Conservation (phyloP, 2,888 invertebrate species). For the Liodrosophila aerea region DNA sequence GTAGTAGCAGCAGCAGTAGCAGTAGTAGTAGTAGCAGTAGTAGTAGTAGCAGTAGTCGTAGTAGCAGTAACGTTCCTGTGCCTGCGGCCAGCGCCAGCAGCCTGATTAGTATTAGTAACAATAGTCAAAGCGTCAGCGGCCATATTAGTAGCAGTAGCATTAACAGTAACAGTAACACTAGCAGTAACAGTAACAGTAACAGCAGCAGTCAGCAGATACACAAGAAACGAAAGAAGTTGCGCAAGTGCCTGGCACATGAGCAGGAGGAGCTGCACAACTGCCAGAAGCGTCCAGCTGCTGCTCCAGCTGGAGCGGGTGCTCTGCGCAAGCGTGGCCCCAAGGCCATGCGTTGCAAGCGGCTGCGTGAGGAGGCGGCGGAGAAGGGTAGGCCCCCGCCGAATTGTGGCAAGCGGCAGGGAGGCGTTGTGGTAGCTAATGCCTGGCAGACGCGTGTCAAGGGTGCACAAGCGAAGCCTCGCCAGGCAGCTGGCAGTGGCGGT, state of each 20-base stretch:
- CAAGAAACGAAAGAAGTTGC: constrained; percentile 64
- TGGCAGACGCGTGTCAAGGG: constrained; percentile 11
- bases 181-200: constrained; percentile 33
- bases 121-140: constrained; percentile 73
- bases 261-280: constrained; percentile 80
- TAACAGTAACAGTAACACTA: constrained; percentile 49
- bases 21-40: constrained; percentile 56
- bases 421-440: constrained; percentile 1
- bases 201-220: constrained; percentile 41
- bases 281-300: constrained; percentile 43
- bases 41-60: constrained; percentile 62
- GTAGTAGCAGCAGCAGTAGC: constrained; percentile 51
- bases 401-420: constrained; percentile 48
- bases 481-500: constrained; percentile 2
- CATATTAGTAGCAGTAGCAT: constrained; percentile 69
- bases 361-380: constrained; percentile 35
- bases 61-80: constrained; percentile 64
- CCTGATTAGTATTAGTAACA: constrained; percentile 74
- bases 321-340: constrained; percentile 64
- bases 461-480: constrained; percentile 5
- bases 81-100: constrained; percentile 62
- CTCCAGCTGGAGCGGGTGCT: constrained; percentile 36
- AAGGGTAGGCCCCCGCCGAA: constrained; percentile 50
- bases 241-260: constrained; percentile 79
- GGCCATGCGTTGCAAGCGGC: constrained; percentile 44